These are phyloP conservation scores for Cochlearius cochlearius DNA, from an alignment of 2,113 vertebrate genomes.

Conservation along the genomic window DNA sequence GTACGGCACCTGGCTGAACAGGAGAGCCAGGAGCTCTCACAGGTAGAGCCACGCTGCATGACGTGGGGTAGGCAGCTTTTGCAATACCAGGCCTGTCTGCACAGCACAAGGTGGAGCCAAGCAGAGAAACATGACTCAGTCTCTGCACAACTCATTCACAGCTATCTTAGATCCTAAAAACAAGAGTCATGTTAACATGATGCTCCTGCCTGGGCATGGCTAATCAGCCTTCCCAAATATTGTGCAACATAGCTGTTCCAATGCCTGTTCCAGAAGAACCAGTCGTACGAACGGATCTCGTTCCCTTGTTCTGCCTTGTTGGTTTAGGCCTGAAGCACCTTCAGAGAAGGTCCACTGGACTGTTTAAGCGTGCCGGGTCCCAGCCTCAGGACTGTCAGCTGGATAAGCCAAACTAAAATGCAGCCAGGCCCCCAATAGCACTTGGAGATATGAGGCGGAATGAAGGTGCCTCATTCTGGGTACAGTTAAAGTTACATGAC, in stretches of 20 bases:
- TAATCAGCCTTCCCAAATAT: background rate
- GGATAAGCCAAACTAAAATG: background rate
- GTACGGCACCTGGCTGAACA: background rate
- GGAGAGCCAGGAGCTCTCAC: background rate
- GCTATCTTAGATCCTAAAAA: conserved; percentile 9
- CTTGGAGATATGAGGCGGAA: background rate
- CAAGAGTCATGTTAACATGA: background rate
- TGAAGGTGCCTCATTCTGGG: background rate
- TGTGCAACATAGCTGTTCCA: background rate
- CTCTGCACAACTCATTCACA: background rate
- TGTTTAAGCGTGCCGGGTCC: background rate
- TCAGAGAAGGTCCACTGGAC: background rate
- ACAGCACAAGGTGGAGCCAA: background rate
- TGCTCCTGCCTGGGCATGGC: background rate
- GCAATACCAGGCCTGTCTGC: background rate
- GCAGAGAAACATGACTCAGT: background rate
- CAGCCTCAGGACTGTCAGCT: background rate
- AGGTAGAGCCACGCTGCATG: rapidly evolving
- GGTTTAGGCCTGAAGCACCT: background rate
- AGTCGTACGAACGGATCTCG: background rate
- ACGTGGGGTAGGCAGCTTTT: background rate
- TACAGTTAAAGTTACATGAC: background rate
- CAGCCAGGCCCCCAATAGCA: background rate
- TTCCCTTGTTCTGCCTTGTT: background rate
- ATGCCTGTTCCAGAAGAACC: background rate